Percentiles rank a stretch among this genome's conserved stretches.
These are phyloP conservation scores for Sarcophaga peregrina DNA, from an alignment of 1,140 invertebrate species.

Conservation along the genomic window DNA sequence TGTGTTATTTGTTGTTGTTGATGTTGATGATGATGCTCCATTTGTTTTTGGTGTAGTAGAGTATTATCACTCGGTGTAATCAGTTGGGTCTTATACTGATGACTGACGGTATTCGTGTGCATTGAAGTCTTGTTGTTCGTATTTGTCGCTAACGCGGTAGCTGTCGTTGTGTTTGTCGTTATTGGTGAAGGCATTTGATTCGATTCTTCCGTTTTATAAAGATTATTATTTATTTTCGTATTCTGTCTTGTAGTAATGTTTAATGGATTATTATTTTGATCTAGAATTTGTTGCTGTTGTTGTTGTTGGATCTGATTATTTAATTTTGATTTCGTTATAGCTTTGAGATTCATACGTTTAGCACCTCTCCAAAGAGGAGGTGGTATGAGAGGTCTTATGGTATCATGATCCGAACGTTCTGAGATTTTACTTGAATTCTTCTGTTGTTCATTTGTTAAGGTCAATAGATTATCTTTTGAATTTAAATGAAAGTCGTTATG, in stretches of 20 bases:
- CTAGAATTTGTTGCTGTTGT: not conserved
- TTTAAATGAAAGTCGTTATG: not conserved
- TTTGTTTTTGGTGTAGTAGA: not conserved
- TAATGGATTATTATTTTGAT: not conserved
- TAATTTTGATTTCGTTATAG: not conserved
- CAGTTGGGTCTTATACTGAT: slow-evolving; percentile 11
- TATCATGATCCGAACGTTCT: not conserved
- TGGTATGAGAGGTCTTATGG: slow-evolving; percentile 29
- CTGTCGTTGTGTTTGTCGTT: slow-evolving; percentile 45
- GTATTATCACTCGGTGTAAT: slow-evolving; percentile 40
- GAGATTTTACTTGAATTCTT: slow-evolving; percentile 20
- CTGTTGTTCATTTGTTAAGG: slow-evolving; percentile 25
- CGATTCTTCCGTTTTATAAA: not conserved
- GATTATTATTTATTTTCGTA: not conserved
- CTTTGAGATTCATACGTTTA: slow-evolving; percentile 26
- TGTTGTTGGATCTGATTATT: not conserved
- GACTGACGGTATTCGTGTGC: slow-evolving; percentile 36
- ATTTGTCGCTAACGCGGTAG: no score
- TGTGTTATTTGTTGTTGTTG: slow-evolving; percentile 43
- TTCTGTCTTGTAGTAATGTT: not conserved
- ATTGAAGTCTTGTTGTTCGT: slow-evolving; percentile 32
- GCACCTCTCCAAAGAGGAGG: slow-evolving; percentile 21
- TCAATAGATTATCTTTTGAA: slow-evolving; percentile 38
- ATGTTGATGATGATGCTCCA: slow-evolving; percentile 35
- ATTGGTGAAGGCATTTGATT: slow-evolving; percentile 30